phyloP scores from a whole-genome alignment of 1,140 invertebrate species.

The Phymorhynchus buccinoides region DNA sequence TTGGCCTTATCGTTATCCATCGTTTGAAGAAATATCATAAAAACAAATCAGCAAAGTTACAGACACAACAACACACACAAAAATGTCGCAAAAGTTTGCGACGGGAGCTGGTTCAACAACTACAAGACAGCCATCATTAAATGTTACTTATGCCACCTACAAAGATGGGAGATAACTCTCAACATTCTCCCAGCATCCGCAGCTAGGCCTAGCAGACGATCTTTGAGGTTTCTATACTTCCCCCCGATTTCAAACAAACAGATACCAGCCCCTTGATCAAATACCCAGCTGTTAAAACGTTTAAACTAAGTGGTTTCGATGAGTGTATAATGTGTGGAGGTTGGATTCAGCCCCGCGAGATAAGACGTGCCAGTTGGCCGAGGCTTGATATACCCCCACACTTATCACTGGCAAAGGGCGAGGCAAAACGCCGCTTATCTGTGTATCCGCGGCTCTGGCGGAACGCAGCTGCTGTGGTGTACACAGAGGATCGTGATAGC shows the following conservation, averaged over 20 bases:
- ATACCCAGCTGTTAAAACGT: background rate
- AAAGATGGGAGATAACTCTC: slow-evolving; percentile 37
- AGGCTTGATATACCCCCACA: slow-evolving; percentile 33
- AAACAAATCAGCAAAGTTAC: background rate
- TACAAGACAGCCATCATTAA: slow-evolving; percentile 39
- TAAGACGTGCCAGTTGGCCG: slow-evolving; percentile 38
- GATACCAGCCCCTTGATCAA: background rate
- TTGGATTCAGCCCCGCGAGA: slow-evolving; percentile 32
- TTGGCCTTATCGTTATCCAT: slow-evolving; percentile 32
- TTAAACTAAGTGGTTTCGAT: background rate
- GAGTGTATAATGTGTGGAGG: slow-evolving; percentile 27
- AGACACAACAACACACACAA: background rate
- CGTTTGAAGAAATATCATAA: background rate
- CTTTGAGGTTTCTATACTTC: background rate
- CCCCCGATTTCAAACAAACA: background rate
- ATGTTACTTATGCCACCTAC: slow-evolving; percentile 40
- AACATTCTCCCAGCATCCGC: slow-evolving; percentile 28
- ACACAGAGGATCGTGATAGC: slow-evolving; percentile 29
- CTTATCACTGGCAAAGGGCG: slow-evolving; percentile 33
- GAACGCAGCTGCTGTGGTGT: slow-evolving; percentile 37
- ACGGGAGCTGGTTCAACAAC: slow-evolving; percentile 36
- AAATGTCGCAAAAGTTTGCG: slow-evolving; percentile 28
- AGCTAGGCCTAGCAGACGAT: slow-evolving; percentile 42
- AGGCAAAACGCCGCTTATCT: slow-evolving; percentile 34
- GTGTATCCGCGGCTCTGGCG: slow-evolving; percentile 37